Base-by-base conservation (phyloP, 2,888 invertebrate species). In the Nowickia ferox region DNA sequence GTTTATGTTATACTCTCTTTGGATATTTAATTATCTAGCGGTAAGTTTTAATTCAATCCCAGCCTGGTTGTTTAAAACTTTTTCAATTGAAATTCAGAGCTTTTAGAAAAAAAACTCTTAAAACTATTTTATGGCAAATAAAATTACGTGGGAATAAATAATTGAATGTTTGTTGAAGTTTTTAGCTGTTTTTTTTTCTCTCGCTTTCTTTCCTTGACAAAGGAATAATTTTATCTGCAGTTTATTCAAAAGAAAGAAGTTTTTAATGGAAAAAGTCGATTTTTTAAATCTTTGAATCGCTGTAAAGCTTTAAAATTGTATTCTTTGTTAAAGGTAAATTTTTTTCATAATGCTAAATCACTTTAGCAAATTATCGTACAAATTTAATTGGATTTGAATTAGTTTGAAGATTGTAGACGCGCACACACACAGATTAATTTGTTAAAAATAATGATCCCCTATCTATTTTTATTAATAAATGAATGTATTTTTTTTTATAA, bases 51-150 rank as follows among this genome's bases (percentile, higher is more conserved):
- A 63, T 48, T n/a, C 40, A 76, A 65, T 30, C 53, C 30, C 30
- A 30, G 55, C 22, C 44, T 53, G 13, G n/a, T 57, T 46, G 65
- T 55, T 55, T 65, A 30, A 55, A 66, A 76, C 9, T 40, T 78
- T 78, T 69, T 48, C 22, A 65, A 65, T 65, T 38, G 48, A 11
- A 71, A 44, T 57, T 71, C 19, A 44, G 15, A 59, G 38, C 59
- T 59, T 15, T 38, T 40, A 46, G 68, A 13, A 61, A 53, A 13
- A 53, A 69, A 53, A 9, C 30, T 30, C 1, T 30, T 59, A 46
- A 75, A 65, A 40, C 42, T 42, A 17, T 75, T 75, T 51, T 42
- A 63, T 53, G 75, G 51, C 30, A 42, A 61, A 63, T n/a, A 42
- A 63, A 72, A 59, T 59, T 40, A 53, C 51, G 63, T 75, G 63